phyloP scores from a whole-genome alignment of 2,113 vertebrate genomes.

The Diadophis punctatus region DNA sequence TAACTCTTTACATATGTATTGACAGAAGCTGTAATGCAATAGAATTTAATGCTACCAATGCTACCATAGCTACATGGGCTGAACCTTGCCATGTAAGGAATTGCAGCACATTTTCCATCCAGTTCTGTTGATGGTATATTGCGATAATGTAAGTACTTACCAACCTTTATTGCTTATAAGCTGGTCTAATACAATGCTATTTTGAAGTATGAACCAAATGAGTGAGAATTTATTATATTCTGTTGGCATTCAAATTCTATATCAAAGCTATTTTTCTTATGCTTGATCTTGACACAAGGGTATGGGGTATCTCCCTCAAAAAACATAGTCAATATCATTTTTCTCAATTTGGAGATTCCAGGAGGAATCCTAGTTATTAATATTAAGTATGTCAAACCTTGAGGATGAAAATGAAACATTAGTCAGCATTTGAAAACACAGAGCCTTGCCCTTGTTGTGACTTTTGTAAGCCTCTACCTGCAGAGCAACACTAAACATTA shows the following conservation, averaged over 20 bases:
- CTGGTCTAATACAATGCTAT: not conserved
- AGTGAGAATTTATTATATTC: not conserved
- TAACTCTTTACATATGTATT: not conserved
- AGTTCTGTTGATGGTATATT: not conserved
- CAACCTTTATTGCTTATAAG: not conserved
- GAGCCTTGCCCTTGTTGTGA: not conserved
- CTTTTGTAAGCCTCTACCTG: not conserved
- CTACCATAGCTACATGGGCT: not conserved
- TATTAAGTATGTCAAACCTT: not conserved
- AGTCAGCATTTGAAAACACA: not conserved
- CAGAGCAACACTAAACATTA: not conserved
- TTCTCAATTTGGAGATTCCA: not conserved
- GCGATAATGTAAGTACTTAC: not conserved
- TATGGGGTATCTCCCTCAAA: not conserved
- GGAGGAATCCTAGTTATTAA: not conserved
- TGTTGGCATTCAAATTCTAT: not conserved
- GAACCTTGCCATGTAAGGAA: not conserved
- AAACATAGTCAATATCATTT: not conserved
- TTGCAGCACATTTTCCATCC: not conserved
- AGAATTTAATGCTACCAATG: not conserved
- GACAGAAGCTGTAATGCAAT: not conserved
- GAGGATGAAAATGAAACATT: not conserved
- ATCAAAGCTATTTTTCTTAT: not conserved
- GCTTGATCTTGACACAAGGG: not conserved
- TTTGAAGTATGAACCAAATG: not conserved